Evolutionary conservation across 2,797 vertebrate genomes (phyloP).

Genomic region (Epinephelus coioides): DNA sequence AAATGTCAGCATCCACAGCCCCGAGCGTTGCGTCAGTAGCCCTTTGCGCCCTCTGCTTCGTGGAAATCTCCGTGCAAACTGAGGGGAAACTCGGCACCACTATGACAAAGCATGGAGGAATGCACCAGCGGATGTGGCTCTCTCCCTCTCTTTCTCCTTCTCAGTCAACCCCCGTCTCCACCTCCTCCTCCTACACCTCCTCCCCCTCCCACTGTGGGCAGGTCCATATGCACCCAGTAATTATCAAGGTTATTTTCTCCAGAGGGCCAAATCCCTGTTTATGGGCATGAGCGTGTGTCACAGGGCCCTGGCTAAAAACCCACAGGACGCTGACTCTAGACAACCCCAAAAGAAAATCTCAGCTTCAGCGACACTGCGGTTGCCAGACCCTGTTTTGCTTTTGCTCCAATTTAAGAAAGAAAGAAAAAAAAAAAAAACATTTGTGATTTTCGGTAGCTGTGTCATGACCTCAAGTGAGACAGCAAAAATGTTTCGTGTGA

Average conservation of each 20-base stretch:
- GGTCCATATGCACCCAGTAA: slow-evolving; percentile 83
- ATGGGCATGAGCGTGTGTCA: slow-evolving; percentile 84
- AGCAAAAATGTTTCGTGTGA: slow-evolving; percentile 62
- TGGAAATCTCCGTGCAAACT: slow-evolving; percentile 71
- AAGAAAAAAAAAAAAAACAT: not conserved
- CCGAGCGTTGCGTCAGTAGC: slow-evolving; percentile 58
- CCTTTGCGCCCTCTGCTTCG: slow-evolving; percentile 60
- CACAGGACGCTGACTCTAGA: slow-evolving; percentile 68
- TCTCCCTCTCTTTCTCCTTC: slow-evolving; percentile 57
- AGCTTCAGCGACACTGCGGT: slow-evolving; percentile 37
- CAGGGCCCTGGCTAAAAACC: slow-evolving; percentile 74
- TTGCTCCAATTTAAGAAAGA: slow-evolving; percentile 35
- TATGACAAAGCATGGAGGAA: slow-evolving; percentile 84
- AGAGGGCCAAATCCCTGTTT: slow-evolving; percentile 85
- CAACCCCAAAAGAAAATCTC: slow-evolving; percentile 50
- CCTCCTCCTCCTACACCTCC: slow-evolving; percentile 34
- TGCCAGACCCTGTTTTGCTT: slow-evolving; percentile 38
- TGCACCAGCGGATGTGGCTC: slow-evolving; percentile 79
- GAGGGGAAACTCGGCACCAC: slow-evolving; percentile 80
- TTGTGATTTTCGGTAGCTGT: slow-evolving; percentile 53
- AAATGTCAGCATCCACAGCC: slow-evolving; percentile 54
- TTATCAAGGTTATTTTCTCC: slow-evolving; percentile 87
- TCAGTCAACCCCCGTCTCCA: slow-evolving; percentile 54
- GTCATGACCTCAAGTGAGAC: slow-evolving; percentile 71
- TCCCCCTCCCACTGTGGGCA: slow-evolving; percentile 68